phyloP scores from a whole-genome alignment of 2,113 vertebrate species.

The Coregonus clupeaformis region DNA sequence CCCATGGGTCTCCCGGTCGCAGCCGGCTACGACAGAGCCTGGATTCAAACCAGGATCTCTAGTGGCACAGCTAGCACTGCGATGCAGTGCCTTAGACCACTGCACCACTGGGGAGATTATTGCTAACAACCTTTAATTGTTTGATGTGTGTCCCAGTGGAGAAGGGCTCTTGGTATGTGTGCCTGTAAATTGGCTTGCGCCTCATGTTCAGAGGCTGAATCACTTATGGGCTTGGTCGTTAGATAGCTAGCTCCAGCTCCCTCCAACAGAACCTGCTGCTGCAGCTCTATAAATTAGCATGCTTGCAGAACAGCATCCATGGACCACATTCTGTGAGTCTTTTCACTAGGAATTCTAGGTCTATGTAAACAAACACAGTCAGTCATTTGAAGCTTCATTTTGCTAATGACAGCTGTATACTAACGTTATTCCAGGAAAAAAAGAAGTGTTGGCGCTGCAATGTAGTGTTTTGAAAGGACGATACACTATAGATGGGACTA shows the following conservation, averaged over 20 bases:
- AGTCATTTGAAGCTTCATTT: background rate
- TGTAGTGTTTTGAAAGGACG: background rate
- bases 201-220: constrained; percentile 1
- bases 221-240: background rate
- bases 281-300: constrained; percentile 13
- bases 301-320: background rate
- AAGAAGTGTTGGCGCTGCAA: background rate
- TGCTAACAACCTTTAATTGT: background rate
- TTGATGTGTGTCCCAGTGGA: constrained; percentile 5
- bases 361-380: background rate
- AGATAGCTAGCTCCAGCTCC: background rate
- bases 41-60: too few relatives aligned
- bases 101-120: too few relatives aligned
- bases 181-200: constrained; percentile 9
- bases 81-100: too few relatives aligned
- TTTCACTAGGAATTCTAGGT: background rate
- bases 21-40: too few relatives aligned
- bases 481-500: background rate
- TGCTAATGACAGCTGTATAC: background rate
- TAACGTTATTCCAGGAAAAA: too few relatives aligned
- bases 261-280: background rate
- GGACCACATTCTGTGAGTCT: background rate
- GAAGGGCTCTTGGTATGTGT: background rate
- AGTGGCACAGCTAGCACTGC: too few relatives aligned
- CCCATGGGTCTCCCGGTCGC: too few relatives aligned